phyloP scores from a whole-genome alignment of 2,888 invertebrate species.

The Taenaris catops region DNA sequence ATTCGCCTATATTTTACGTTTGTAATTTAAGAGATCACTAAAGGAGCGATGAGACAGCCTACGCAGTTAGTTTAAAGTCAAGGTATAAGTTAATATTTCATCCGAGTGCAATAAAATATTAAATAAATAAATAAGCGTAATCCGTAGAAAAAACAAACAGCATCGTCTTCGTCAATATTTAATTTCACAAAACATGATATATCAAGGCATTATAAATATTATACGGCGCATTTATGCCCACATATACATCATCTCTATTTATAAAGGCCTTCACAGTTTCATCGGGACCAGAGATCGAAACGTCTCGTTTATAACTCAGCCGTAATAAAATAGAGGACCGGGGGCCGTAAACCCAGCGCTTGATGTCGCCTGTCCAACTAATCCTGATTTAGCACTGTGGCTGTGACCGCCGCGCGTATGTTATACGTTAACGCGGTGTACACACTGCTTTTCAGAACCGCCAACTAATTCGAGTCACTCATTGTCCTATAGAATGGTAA shows the following conservation, averaged over 20 bases:
- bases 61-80: too few species aligned
- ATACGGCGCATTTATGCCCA: constrained; percentile 9
- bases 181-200: constrained; percentile 2
- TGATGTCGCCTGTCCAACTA: constrained; percentile 63
- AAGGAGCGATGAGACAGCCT: too few species aligned
- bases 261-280: constrained; percentile 13
- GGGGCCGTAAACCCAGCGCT: constrained; percentile 60
- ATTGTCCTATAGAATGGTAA: too few species aligned
- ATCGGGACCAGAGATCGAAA: constrained; percentile 10
- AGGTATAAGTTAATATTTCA: too few species aligned
- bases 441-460: constrained; percentile 33
- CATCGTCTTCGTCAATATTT: background rate
- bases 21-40: too few species aligned
- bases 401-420: constrained; percentile 49
- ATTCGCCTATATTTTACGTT: too few species aligned
- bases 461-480: too few species aligned
- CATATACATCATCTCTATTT: constrained; percentile 12
- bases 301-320: constrained; percentile 15
- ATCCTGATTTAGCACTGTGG: constrained; percentile 73
- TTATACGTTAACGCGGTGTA: constrained; percentile 49
- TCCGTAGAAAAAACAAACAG: too few species aligned
- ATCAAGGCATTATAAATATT: constrained; percentile 6
- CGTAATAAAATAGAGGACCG: constrained; percentile 57
- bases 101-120: too few species aligned
- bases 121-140: too few species aligned